These are phyloP conservation scores for Lordiphosa clarofinis DNA, from an alignment of 1,140 invertebrate species.

Conservation along the genomic window DNA sequence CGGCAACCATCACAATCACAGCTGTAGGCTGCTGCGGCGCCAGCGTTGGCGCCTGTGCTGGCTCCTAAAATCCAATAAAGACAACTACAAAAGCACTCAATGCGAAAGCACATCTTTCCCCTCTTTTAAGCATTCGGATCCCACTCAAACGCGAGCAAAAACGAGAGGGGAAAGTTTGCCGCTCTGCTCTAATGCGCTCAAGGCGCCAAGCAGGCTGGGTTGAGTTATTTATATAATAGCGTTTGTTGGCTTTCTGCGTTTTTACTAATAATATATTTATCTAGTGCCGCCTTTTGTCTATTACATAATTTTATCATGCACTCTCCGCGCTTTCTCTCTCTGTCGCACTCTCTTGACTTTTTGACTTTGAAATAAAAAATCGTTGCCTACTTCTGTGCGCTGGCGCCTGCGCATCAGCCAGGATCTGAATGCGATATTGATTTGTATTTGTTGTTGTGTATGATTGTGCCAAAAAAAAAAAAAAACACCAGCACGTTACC, in stretches of 20 bases:
- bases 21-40: slow-evolving; percentile 4
- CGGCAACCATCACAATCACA: slow-evolving; percentile 9
- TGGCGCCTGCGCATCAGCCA: slow-evolving; percentile 48
- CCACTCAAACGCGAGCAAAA: background rate
- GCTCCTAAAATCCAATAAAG: slow-evolving; percentile 55
- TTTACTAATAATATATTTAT: slow-evolving; percentile 71
- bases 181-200: slow-evolving; percentile 40
- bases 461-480: slow-evolving; percentile 11
- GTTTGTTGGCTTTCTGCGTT: slow-evolving; percentile 21
- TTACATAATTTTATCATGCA: slow-evolving; percentile 59
- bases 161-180: slow-evolving; percentile 8
- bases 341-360: slow-evolving; percentile 60
- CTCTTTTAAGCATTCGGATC: background rate
- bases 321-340: slow-evolving; percentile 9
- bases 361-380: slow-evolving; percentile 69
- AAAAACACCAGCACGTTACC: too few species aligned
- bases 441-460: slow-evolving; percentile 19
- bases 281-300: slow-evolving; percentile 52
- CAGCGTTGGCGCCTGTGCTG: slow-evolving; percentile 23
- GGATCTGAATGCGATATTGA: slow-evolving; percentile 29
- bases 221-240: slow-evolving; percentile 1
- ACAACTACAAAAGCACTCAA: slow-evolving; percentile 12
- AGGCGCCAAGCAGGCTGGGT: slow-evolving; percentile 23
- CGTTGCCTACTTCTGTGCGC: slow-evolving; percentile 60
- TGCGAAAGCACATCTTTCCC: slow-evolving; percentile 12